phyloP scores from a whole-genome alignment of 1,140 invertebrate species.

The Sarcophaga peregrina region DNA sequence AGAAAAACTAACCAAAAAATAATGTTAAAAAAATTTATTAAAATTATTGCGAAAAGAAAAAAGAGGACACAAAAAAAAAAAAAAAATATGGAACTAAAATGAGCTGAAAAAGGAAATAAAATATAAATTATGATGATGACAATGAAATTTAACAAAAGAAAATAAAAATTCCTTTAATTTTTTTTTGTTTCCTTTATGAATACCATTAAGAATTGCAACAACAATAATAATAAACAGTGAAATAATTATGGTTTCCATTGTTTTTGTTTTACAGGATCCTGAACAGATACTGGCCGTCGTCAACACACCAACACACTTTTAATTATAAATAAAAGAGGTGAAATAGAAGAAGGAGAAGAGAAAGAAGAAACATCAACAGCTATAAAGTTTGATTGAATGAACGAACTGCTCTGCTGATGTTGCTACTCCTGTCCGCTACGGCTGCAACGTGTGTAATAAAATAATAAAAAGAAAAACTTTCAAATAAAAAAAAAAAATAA shows the following conservation, averaged over 20 bases:
- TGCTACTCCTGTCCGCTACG: too few species aligned
- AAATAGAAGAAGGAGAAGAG: too few species aligned
- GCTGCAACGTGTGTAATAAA: neutral
- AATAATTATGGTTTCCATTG: neutral
- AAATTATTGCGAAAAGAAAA: neutral
- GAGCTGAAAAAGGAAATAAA: neutral
- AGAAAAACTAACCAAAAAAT: neutral
- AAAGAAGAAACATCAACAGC: too few species aligned
- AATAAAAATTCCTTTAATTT: neutral
- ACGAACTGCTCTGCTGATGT: too few species aligned
- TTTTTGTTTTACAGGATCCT: neutral
- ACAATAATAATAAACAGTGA: neutral
- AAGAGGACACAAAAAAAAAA: neutral
- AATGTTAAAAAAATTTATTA: neutral
- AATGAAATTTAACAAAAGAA: neutral
- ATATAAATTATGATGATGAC: neutral
- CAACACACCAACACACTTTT: neutral
- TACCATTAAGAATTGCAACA: neutral
- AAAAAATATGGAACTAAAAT: too few species aligned
- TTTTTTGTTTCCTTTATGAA: constrained; percentile 19
- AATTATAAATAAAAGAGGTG: too few species aligned
- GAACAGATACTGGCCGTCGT: neutral
- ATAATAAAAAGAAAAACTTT: neutral
- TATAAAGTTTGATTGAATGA: too few species aligned
- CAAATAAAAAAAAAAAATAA: too few species aligned